Conservation (phyloP, 2,888 invertebrate species). For the Pollenia labialis region DNA sequence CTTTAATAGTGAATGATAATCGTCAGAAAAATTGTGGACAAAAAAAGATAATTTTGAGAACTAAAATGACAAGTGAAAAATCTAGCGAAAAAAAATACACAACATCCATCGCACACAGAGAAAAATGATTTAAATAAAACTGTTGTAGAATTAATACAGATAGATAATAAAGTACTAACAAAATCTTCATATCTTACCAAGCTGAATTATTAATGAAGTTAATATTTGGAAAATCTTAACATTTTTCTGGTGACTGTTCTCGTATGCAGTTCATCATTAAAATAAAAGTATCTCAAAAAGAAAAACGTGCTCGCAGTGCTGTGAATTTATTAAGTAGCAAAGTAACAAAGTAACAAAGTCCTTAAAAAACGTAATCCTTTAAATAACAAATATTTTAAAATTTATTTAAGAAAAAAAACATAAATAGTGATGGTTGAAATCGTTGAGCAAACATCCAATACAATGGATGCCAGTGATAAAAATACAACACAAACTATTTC, state of each 20-base stretch:
- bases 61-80: constrained; percentile 53
- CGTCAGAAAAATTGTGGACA: neutral
- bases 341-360: no score
- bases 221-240: constrained; percentile 53
- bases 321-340: neutral
- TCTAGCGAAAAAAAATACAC: neutral
- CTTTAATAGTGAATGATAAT: constrained; percentile 14
- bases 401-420: neutral
- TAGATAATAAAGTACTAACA: constrained; percentile 23
- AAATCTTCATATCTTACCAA: neutral
- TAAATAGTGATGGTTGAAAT: constrained; percentile 73
- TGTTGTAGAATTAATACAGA: constrained; percentile 20
- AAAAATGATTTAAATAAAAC: constrained; percentile 6
- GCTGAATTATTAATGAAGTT: constrained; percentile 60
- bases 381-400: neutral
- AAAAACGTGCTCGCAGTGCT: neutral
- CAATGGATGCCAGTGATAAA: constrained; percentile 41
- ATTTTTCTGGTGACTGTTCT: constrained; percentile 53
- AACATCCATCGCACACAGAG: neutral
- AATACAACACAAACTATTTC: constrained; percentile 8
- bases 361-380: constrained; percentile 14
- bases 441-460: constrained; percentile 56
- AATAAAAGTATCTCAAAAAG: constrained; percentile 10
- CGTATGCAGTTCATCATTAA: constrained; percentile 46
- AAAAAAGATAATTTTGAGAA: constrained; percentile 35